phyloP scores from a whole-genome alignment of 1,140 invertebrate genomes.

The Meloidogyne chitwoodi region DNA sequence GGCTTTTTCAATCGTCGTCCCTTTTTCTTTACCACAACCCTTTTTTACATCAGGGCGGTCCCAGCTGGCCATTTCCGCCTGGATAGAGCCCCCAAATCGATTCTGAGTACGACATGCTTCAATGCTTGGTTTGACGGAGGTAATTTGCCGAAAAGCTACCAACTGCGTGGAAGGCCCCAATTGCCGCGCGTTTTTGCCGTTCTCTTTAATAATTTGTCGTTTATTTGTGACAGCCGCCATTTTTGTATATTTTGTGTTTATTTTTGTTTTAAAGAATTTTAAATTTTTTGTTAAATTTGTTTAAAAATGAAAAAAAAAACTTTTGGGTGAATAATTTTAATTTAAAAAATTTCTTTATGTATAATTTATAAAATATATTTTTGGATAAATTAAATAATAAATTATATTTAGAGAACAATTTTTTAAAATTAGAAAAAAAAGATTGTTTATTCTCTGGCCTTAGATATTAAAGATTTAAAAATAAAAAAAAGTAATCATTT shows the following conservation, averaged over 20 bases:
- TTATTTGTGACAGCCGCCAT: not conserved
- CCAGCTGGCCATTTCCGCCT: not conserved
- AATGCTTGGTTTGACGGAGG: not conserved
- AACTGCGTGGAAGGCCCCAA: not conserved
- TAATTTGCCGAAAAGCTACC: not conserved
- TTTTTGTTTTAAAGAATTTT: not conserved
- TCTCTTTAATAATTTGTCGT: not conserved
- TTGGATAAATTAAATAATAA: not conserved
- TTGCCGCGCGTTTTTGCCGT: not conserved
- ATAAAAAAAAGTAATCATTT: too few species aligned
- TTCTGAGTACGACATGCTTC: not conserved
- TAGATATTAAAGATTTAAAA: too few species aligned
- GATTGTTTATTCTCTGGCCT: not conserved
- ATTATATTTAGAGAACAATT: not conserved
- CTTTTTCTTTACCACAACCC: too few species aligned
- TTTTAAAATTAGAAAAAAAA: not conserved
- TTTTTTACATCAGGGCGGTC: not conserved
- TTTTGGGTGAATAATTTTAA: not conserved
- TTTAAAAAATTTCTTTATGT: not conserved
- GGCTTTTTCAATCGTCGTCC: not conserved
- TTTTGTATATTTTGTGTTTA: not conserved
- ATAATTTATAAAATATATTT: not conserved
- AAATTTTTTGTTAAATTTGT: not conserved
- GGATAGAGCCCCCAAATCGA: not conserved
- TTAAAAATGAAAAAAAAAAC: not conserved